A percentile compares a stretch with the other conserved stretches of the same genome.
phyloP scores from a whole-genome alignment of 2,113 vertebrate genomes.

The Smithornis capensis region DNA sequence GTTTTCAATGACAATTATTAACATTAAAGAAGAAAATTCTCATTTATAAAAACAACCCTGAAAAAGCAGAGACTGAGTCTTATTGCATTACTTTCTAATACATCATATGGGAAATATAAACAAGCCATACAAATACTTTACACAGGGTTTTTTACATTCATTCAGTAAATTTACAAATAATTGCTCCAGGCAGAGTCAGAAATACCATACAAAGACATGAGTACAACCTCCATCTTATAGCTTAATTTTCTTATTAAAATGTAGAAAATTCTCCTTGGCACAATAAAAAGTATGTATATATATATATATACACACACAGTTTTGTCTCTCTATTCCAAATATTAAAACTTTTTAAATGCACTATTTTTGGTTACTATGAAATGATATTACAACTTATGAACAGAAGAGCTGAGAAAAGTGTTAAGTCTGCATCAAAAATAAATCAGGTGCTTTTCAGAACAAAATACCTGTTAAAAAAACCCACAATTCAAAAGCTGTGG shows the following conservation, averaged over 20 bases:
- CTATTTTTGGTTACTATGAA: background rate
- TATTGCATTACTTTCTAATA: background rate
- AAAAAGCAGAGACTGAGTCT: background rate
- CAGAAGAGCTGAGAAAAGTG: background rate
- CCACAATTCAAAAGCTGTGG: background rate
- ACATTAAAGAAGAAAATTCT: background rate
- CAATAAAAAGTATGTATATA: background rate
- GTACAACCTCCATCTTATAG: background rate
- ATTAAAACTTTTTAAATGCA: background rate
- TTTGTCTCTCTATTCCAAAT: background rate
- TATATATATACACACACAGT: rapidly evolving
- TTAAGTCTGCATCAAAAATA: background rate
- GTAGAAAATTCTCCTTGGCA: background rate
- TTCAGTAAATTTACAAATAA: background rate
- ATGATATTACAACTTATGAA: background rate
- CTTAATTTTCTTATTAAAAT: background rate
- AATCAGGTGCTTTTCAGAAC: background rate
- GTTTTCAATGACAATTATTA: background rate
- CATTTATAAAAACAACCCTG: background rate
- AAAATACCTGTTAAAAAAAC: background rate
- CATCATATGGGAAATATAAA: background rate
- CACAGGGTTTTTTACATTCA: background rate
- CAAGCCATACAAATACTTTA: background rate
- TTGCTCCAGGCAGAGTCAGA: background rate
- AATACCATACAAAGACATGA: background rate